Percentiles rank a stretch among this genome's conserved stretches.
phyloP scores from a whole-genome alignment of 2,888 invertebrate species.

The Leptinotarsa peninsularis region DNA sequence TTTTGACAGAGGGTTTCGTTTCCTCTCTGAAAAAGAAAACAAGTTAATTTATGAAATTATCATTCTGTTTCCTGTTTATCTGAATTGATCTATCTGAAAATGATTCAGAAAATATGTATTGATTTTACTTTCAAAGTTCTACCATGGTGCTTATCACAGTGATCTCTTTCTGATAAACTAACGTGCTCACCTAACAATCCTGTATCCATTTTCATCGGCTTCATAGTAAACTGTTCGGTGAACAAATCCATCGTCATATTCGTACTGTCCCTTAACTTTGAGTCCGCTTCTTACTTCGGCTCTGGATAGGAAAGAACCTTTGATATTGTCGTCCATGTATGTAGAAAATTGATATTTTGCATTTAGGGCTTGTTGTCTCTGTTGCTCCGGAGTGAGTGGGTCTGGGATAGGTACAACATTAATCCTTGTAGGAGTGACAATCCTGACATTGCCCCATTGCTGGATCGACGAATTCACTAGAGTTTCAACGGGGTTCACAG shows the following conservation, averaged over 20 bases:
- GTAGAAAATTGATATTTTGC: constrained; percentile 65
- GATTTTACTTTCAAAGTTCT: no score
- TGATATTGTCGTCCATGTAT: constrained; percentile 65
- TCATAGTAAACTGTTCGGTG: constrained; percentile 69
- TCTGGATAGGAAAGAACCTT: constrained; percentile 61
- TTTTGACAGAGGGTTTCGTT: constrained; percentile 65
- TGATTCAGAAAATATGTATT: no score
- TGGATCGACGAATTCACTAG: background rate
- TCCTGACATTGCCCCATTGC: constrained; percentile 1
- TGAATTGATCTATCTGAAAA: no score
- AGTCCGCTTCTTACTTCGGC: constrained; percentile 65
- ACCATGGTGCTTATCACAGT: no score
- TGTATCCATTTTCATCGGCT: constrained; percentile 72
- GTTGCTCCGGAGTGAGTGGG: background rate
- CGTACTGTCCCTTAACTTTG: constrained; percentile 68
- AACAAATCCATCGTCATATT: constrained; percentile 71
- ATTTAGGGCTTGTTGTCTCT: constrained; percentile 44
- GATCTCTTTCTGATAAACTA: background rate
- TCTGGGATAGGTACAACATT: background rate
- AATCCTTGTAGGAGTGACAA: background rate
- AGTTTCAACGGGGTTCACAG: background rate
- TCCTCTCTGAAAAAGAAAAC: constrained; percentile 58
- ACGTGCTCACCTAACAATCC: constrained; percentile 68
- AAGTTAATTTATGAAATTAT: no score
- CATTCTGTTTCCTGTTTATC: no score